These are phyloP conservation scores for Halictus rubicundus DNA, from an alignment of 1,140 invertebrate species.

Conservation along the genomic window DNA sequence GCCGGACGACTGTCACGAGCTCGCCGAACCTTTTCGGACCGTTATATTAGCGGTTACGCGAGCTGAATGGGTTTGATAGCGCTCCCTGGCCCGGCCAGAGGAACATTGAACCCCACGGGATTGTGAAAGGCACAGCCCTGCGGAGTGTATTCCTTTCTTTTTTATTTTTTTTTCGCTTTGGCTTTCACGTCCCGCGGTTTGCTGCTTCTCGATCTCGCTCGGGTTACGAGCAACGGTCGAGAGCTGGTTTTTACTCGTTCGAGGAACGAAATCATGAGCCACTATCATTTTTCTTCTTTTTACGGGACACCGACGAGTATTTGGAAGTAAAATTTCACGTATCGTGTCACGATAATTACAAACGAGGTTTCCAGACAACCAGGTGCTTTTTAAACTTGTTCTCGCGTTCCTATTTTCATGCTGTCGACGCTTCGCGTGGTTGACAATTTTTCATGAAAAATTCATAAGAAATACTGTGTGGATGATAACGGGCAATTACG, in stretches of 20 bases:
- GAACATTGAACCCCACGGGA: slow-evolving; percentile 65
- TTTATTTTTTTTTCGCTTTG: slow-evolving; percentile 19
- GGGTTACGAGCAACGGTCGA: neutral
- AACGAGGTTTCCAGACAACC: neutral
- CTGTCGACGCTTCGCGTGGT: neutral
- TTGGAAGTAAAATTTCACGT: neutral
- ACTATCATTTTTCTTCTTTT: neutral
- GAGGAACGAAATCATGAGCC: neutral
- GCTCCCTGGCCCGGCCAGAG: slow-evolving; percentile 30
- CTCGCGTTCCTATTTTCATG: neutral
- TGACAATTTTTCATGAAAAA: too few species aligned
- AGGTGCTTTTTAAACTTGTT: neutral
- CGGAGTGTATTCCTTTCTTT: slow-evolving; percentile 18
- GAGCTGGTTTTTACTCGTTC: neutral
- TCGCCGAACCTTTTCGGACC: slow-evolving; percentile 17
- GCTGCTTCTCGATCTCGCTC: slow-evolving; percentile 8
- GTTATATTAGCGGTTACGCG: slow-evolving; percentile 30
- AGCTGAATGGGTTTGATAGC: slow-evolving; percentile 24
- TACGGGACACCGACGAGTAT: neutral
- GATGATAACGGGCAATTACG: too few species aligned
- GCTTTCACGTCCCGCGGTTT: slow-evolving; percentile 30
- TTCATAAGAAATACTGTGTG: too few species aligned
- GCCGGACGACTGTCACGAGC: neutral
- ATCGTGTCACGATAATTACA: neutral
- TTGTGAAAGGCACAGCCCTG: slow-evolving; percentile 64